These are phyloP conservation scores for Rhombomys opimus DNA, from an alignment of 2,113 vertebrate species.

Conservation along the genomic window DNA sequence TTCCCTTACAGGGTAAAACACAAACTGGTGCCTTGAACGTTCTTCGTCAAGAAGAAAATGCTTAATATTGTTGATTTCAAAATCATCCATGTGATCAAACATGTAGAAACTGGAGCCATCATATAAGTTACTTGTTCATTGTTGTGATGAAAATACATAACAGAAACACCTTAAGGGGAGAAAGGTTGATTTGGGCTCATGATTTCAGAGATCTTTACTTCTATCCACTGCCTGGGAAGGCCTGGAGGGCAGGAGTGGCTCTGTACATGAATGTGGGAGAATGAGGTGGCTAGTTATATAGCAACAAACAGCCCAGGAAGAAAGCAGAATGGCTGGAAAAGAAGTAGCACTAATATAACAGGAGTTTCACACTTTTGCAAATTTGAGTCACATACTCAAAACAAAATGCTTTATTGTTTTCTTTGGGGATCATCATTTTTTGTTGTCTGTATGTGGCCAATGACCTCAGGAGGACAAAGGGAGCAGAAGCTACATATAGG, in stretches of 20 bases:
- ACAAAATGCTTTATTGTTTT: not conserved
- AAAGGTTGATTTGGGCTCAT: not conserved
- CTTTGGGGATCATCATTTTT: not conserved
- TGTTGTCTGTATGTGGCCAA: not conserved
- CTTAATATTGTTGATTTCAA: not conserved
- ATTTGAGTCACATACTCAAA: not conserved
- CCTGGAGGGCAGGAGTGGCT: not conserved
- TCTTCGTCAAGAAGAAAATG: not conserved
- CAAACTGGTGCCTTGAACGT: not conserved
- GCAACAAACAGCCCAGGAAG: not conserved
- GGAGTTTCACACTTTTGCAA: not conserved
- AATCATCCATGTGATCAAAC: not conserved
- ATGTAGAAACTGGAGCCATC: not conserved
- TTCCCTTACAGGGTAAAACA: not conserved
- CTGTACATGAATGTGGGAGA: not conserved
- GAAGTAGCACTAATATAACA: fast-evolving
- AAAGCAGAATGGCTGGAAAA: not conserved
- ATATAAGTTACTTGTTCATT: not conserved
- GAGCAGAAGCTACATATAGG: too few relatives aligned
- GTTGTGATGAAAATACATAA: not conserved
- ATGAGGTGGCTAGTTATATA: not conserved
- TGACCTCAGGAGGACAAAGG: too few relatives aligned
- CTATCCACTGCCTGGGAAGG: not conserved
- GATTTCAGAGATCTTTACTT: not conserved
- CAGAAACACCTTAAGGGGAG: not conserved